Base-by-base conservation (phyloP, 2,888 invertebrate species). In the Cetonia aurata region DNA sequence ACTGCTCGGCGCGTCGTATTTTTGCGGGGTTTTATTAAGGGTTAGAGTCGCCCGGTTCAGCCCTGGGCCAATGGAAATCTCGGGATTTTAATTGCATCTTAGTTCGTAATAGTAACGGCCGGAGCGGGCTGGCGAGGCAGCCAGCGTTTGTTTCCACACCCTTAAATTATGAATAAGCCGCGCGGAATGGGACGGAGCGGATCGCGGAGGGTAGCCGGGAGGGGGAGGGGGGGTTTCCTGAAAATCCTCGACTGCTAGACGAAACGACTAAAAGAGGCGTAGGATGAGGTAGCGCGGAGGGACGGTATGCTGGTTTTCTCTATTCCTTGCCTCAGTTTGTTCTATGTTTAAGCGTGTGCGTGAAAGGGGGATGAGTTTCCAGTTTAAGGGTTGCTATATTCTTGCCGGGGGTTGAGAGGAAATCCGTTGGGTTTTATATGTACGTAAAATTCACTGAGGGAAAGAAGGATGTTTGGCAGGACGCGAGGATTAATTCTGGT, bases 61-160 rank as follows among this genome's bases (percentile, higher is more conserved):
- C 41, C 70, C 71, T 25, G 66, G 79, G 80, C 83, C 84, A 84
- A 84, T 84, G 79, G 83, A 84, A 84, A 83, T 83, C 83, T 83
- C 81, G 79, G 83, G 83, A 84, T 84, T 84, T 84, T 84, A 84
- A 84, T 84, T 84, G 83, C 83, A 83, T 84, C 84, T 84, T 84
- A 83, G 82, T 82, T 83, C 82, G 83, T 83, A 50, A 81, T 83
- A 79, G 50, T 25, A 25, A 4, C 25, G 25, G 25, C 25, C 10
- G 50, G 1, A 25, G 25, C 25, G 25, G 25, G 3, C 10, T 50
- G 50, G 4, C 9, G 50, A 13, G 50, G 13, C 17, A 19, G 50
- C 17, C 9, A 9, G 60, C 46, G 19, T 46, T 44, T 56, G 56
- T 56, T 56, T 56, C 56, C 56, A 56, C 56, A 15, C 56, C 56